Conservation (phyloP, 53 echinoderm and acorn worm genomes). For the Echinarachnius parma region DNA sequence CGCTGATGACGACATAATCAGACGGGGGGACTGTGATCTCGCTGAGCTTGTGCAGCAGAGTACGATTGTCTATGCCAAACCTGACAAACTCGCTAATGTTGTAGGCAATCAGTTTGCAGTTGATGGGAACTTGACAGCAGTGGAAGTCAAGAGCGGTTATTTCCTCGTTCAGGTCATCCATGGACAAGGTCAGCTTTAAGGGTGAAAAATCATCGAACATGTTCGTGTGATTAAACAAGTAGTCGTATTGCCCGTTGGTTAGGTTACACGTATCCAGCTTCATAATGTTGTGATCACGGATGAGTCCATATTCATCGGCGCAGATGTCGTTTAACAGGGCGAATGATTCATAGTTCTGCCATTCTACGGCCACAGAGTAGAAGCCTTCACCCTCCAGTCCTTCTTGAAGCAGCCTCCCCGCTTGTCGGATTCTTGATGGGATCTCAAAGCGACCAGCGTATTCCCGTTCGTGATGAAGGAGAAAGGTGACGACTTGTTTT, state of each 20-base stretch:
- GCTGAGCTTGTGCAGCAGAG: constrained; percentile 8
- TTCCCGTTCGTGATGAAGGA: too few species aligned
- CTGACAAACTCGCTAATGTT: constrained; percentile 16
- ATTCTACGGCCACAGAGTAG: constrained; percentile 2
- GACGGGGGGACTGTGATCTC: background rate
- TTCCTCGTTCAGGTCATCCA: background rate
- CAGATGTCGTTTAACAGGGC: background rate
- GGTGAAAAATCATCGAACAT: background rate
- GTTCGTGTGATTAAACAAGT: background rate
- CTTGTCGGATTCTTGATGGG: constrained; percentile 5
- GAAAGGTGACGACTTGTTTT: too few species aligned
- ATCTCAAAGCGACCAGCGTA: too few species aligned
- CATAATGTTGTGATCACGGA: background rate
- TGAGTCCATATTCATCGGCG: background rate
- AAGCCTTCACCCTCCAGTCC: background rate
- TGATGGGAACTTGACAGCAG: background rate
- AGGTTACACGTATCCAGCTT: background rate
- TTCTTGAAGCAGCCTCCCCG: background rate
- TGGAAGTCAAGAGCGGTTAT: background rate
- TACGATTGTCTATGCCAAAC: background rate
- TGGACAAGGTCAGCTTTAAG: background rate
- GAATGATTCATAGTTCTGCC: constrained; percentile 14
- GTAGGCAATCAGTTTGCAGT: background rate
- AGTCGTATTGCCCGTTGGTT: background rate
- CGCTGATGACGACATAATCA: background rate